Conservation (phyloP, 2,888 invertebrate genomes). For the Smittia aterrima region DNA sequence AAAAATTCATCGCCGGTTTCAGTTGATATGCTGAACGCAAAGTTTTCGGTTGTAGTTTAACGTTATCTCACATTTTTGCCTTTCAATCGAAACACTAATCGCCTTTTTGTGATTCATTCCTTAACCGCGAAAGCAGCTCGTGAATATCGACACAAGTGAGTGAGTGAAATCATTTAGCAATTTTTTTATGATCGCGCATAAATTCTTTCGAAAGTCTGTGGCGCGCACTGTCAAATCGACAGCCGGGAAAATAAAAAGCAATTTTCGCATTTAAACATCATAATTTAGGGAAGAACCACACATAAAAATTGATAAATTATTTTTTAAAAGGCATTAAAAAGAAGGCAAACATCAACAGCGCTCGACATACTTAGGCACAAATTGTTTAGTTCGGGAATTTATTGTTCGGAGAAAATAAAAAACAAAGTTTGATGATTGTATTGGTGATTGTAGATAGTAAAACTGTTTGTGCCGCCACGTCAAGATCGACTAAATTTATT, state of each 20-base stretch:
- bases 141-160: neutral
- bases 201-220: neutral
- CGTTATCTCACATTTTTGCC: neutral
- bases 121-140: neutral
- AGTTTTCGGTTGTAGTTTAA: neutral
- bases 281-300: neutral
- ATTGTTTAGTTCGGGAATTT: neutral
- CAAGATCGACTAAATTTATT: no score
- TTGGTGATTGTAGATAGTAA: neutral
- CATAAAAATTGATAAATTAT: constrained; percentile 16
- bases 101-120: neutral
- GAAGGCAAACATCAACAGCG: neutral
- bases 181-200: neutral
- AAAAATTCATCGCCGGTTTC: neutral
- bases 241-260: neutral
- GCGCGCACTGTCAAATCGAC: constrained; percentile 1
- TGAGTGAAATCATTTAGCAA: neutral
- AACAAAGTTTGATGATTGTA: neutral
- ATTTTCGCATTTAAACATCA: neutral
- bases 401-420: neutral
- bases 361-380: no score
- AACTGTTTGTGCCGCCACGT: no score
- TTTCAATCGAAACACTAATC: neutral
- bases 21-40: neutral
- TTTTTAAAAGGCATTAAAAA: constrained; percentile 19